These are phyloP conservation scores for Neoitamus cyanurus DNA, from an alignment of 2,888 invertebrate genomes.

Conservation along the genomic window DNA sequence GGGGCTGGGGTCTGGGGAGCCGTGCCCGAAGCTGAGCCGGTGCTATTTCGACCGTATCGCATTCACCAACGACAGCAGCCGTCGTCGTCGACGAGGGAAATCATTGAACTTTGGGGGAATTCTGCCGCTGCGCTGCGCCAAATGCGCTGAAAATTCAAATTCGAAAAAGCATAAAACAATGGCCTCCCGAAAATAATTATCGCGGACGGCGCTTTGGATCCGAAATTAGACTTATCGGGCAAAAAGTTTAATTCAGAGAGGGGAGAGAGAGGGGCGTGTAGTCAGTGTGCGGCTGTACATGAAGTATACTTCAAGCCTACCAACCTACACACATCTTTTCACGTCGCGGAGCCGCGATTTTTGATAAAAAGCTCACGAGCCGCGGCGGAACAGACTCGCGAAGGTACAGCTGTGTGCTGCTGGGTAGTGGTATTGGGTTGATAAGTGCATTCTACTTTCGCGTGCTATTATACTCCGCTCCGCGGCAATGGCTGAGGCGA, in stretches of 20 bases:
- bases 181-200: slow-evolving; percentile 33
- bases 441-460: neutral
- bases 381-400: neutral
- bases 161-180: slow-evolving; percentile 15
- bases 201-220: slow-evolving; percentile 14
- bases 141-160: slow-evolving; percentile 32
- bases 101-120: slow-evolving; percentile 38
- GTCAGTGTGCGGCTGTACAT: neutral
- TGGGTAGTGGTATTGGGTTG: neutral
- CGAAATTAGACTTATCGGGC: slow-evolving; percentile 26
- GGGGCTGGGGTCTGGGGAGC: neutral
- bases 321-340: slow-evolving; percentile 32
- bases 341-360: neutral
- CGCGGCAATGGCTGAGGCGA: neutral
- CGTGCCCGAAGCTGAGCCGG: neutral
- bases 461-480: neutral
- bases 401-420: neutral
- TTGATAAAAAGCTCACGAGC: neutral
- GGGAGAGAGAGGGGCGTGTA: neutral
- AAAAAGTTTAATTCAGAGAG: neutral
- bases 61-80: neutral
- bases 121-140: neutral
- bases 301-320: no score
- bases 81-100: neutral
- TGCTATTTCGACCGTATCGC: slow-evolving; percentile 22